A percentile compares a stretch with the other conserved stretches of the same genome.
phyloP scores from a whole-genome alignment of 2,888 invertebrate genomes.

The Dioctria rufipes region DNA sequence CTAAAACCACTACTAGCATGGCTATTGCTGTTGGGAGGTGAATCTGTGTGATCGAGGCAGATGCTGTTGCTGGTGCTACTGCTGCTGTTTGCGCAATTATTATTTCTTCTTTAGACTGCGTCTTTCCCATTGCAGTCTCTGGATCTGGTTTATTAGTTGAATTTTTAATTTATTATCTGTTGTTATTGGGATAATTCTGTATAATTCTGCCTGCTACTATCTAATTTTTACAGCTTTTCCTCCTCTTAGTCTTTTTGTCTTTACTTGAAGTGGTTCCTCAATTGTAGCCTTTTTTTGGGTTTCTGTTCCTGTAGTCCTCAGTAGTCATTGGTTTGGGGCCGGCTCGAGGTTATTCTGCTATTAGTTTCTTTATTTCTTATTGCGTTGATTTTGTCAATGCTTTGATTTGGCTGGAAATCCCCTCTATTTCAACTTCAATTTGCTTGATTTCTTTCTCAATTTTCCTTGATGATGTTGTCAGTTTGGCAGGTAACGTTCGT shows the following conservation, averaged over 20 bases:
- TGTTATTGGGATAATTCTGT: no score
- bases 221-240: not conserved
- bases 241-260: not conserved
- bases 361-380: not conserved
- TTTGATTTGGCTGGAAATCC: no score
- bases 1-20: not conserved
- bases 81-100: not conserved
- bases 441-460: no score
- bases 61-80: not conserved
- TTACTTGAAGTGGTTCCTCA: not conserved
- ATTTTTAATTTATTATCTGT: no score
- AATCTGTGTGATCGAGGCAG: not conserved
- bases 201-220: not conserved
- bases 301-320: not conserved
- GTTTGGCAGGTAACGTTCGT: no score
- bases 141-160: no score
- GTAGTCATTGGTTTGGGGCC: not conserved
- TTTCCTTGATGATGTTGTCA: no score
- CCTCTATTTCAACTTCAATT: no score
- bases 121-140: not conserved
- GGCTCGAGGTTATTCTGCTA: not conserved
- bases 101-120: not conserved
- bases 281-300: not conserved
- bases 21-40: not conserved
- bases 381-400: no score